Evolutionary conservation across 2,888 invertebrate species (phyloP).

Genomic region (Phymatocera aterrima): DNA sequence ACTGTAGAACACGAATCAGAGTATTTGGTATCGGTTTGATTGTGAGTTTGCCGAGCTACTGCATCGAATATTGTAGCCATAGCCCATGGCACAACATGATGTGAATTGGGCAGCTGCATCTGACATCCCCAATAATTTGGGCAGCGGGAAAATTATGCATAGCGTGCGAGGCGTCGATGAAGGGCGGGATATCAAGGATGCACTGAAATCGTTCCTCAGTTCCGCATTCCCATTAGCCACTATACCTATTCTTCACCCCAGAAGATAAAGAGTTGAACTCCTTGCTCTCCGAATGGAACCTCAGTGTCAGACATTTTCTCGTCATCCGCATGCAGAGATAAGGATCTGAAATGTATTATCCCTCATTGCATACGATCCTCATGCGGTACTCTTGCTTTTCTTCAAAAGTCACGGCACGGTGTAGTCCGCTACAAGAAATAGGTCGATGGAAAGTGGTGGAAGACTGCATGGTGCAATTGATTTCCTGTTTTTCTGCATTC

Average conservation of each 20-base stretch:
- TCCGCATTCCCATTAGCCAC: background rate
- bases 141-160: constrained; percentile 25
- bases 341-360: too few species aligned
- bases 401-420: too few species aligned
- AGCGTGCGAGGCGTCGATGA: constrained; percentile 45
- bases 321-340: too few species aligned
- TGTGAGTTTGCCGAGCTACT: background rate
- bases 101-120: constrained; percentile 42
- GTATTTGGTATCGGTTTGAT: background rate
- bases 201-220: constrained; percentile 26
- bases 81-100: constrained; percentile 27
- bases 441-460: constrained; percentile 2
- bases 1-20: too few species aligned
- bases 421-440: too few species aligned
- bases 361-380: too few species aligned
- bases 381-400: too few species aligned
- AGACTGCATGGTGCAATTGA: background rate
- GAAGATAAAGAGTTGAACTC: background rate
- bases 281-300: background rate
- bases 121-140: constrained; percentile 43
- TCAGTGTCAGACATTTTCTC: too few species aligned
- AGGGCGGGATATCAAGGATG: constrained; percentile 21
- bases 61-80: background rate
- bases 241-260: background rate
- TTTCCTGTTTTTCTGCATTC: background rate